Evolutionary conservation across 2,113 vertebrate species (phyloP).

Genomic region (Axis porcinus): DNA sequence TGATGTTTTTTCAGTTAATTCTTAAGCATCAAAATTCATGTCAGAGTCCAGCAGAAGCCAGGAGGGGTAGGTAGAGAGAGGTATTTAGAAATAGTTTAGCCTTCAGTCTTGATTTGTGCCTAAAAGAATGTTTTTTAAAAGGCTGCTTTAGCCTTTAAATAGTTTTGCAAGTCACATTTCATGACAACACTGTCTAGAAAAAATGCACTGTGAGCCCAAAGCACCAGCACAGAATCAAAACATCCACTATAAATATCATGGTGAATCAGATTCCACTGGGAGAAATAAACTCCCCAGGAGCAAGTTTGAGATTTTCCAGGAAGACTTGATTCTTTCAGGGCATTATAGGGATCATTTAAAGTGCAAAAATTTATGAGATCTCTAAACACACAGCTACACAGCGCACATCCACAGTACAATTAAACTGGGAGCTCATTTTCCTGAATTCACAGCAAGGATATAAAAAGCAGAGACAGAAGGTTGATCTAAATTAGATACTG

Average conservation of each 20-base stretch:
- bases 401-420: neutral
- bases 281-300: conserved; percentile 12
- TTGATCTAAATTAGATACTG: conserved; percentile 21
- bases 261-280: conserved; percentile 27
- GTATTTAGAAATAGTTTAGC: neutral
- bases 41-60: neutral
- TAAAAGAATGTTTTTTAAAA: neutral
- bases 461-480: conserved; percentile 27
- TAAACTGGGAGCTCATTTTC: conserved; percentile 33
- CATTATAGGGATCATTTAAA: neutral
- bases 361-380: conserved; percentile 1
- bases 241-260: conserved; percentile 29
- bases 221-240: neutral
- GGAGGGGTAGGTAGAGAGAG: neutral
- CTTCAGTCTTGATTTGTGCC: neutral
- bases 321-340: conserved; percentile 18
- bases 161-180: conserved; percentile 32
- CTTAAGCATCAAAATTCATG: neutral
- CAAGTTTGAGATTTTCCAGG: conserved; percentile 5
- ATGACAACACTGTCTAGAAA: conserved; percentile 40
- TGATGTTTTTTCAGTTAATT: neutral
- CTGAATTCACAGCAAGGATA: conserved; percentile 18
- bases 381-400: neutral
- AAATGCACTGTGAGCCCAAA: conserved; percentile 29
- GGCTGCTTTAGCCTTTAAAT: neutral